Percentiles rank a stretch among this genome's conserved stretches.
phyloP scores from a whole-genome alignment of 2,797 vertebrate species.

The Pseudochirops corinnae region DNA sequence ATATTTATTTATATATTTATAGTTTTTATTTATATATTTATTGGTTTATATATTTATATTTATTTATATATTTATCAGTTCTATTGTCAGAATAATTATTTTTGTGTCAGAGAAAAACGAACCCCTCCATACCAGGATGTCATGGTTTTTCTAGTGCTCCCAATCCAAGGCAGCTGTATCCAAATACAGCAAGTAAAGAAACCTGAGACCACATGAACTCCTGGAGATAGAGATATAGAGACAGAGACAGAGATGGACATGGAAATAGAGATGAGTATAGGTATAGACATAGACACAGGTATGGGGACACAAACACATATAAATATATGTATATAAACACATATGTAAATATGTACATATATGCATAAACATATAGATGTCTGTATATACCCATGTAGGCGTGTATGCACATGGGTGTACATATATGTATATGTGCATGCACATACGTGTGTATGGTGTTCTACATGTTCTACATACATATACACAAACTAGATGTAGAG shows the following conservation, averaged over 20 bases:
- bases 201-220: not conserved
- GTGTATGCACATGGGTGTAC: no score
- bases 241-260: not conserved
- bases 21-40: no score
- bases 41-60: no score
- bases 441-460: not conserved
- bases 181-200: not conserved
- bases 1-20: no score
- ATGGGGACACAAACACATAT: no score
- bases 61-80: not conserved
- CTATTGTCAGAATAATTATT: not conserved
- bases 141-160: not conserved
- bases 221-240: not conserved
- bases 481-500: not conserved
- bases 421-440: not conserved
- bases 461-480: not conserved
- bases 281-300: not conserved
- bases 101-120: slow-evolving; percentile 25
- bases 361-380: no score
- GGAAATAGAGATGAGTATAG: not conserved
- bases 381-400: not conserved
- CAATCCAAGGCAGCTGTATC: not conserved
- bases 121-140: not conserved
- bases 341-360: no score
- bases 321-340: no score